Conservation (phyloP, 2,888 invertebrate species). For the Caenorhabditis becei region DNA sequence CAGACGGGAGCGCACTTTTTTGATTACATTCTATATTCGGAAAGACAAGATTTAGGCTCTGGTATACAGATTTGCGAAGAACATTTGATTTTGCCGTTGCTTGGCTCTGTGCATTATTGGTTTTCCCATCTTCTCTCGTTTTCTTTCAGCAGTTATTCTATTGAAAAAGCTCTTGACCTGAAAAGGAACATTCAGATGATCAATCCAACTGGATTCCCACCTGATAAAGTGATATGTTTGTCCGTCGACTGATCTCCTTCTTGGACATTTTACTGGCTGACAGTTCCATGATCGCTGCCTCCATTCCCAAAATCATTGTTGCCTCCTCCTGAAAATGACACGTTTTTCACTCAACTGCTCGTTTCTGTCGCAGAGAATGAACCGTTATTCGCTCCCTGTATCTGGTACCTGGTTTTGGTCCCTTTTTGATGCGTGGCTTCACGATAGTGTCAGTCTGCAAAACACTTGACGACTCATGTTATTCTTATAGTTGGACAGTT, state of each 20-base stretch:
- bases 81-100: not conserved
- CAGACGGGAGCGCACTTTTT: no score
- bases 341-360: not conserved
- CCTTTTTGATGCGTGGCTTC: conserved; percentile 29
- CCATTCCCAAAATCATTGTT: conserved; percentile 26
- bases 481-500: not conserved
- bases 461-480: not conserved
- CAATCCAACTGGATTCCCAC: not conserved
- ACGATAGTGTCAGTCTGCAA: conserved; percentile 10
- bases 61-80: no score
- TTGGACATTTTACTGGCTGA: conserved; percentile 26
- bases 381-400: conserved; percentile 52
- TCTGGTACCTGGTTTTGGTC: conserved; percentile 49
- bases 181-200: not conserved
- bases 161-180: conserved; percentile 50
- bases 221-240: conserved; percentile 47
- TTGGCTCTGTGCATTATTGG: not conserved
- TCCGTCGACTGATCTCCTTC: conserved; percentile 26
- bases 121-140: conserved; percentile 7
- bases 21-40: no score
- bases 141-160: conserved; percentile 29
- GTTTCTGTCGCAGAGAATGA: conserved; percentile 24
- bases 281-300: conserved; percentile 27
- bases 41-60: no score
- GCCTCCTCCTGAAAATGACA: not conserved